Conservation (phyloP, 2,888 invertebrate species). For the Lobophora halterata region DNA sequence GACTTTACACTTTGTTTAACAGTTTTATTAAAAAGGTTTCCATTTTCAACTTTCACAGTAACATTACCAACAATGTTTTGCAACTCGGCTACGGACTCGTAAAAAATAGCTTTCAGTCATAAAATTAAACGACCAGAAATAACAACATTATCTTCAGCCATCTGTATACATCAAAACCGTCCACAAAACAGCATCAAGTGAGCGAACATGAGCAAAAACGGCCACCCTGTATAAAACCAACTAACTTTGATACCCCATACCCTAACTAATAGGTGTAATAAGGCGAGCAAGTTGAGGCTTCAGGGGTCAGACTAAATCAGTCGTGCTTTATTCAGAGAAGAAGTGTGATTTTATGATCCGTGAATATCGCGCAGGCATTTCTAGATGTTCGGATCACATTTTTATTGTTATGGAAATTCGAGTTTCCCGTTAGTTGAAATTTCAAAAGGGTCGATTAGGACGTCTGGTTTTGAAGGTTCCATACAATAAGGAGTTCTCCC, state of each 20-base stretch:
- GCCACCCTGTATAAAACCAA: slow-evolving; percentile 57
- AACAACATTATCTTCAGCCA: slow-evolving; percentile 49
- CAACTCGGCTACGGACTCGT: slow-evolving; percentile 11
- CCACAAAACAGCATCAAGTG: slow-evolving; percentile 60
- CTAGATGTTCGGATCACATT: slow-evolving; percentile 80
- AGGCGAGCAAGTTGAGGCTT: slow-evolving; percentile 40
- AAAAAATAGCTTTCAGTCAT: slow-evolving; percentile 27
- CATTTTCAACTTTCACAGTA: no score
- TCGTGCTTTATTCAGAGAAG: slow-evolving; percentile 58
- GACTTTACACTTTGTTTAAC: no score
- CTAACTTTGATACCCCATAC: slow-evolving; percentile 52
- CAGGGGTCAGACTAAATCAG: slow-evolving; percentile 67
- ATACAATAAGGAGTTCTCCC: slow-evolving; percentile 64
- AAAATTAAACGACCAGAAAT: slow-evolving; percentile 40
- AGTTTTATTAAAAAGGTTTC: no score
- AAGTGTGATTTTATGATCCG: slow-evolving; percentile 78
- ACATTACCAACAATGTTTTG: not conserved
- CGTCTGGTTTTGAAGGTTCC: slow-evolving; percentile 78
- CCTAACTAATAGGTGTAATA: slow-evolving; percentile 45
- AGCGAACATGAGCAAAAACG: slow-evolving; percentile 49
- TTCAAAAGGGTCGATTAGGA: slow-evolving; percentile 80
- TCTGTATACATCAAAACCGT: slow-evolving; percentile 37
- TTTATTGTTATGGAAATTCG: slow-evolving; percentile 81
- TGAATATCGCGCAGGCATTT: slow-evolving; percentile 79
- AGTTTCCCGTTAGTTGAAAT: slow-evolving; percentile 79